These are phyloP conservation scores for Monopterus albus DNA, from an alignment of 2,113 vertebrate species.

Conservation along the genomic window DNA sequence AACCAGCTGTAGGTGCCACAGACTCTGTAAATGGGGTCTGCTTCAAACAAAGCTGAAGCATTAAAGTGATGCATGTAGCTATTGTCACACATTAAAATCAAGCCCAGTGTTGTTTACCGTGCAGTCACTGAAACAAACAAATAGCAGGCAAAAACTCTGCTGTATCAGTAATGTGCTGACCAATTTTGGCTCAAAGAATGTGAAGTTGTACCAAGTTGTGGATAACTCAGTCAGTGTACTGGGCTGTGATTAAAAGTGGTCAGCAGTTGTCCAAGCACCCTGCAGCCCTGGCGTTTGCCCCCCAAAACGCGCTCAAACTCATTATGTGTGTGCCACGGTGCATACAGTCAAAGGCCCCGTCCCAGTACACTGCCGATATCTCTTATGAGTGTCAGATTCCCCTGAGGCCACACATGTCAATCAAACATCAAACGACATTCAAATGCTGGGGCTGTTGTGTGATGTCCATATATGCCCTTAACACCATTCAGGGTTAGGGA, in stretches of 20 bases:
- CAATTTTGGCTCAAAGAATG: background rate
- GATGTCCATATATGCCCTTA: slow-evolving; percentile 15
- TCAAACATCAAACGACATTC: slow-evolving; percentile 19
- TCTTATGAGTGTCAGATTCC: background rate
- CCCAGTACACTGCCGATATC: slow-evolving; percentile 15
- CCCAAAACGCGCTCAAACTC: slow-evolving; percentile 26
- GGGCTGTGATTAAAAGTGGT: slow-evolving; percentile 14
- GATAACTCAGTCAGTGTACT: background rate
- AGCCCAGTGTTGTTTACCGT: background rate
- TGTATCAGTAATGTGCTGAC: background rate
- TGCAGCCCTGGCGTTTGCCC: no score
- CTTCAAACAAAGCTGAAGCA: slow-evolving; percentile 3
- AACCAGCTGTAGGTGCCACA: background rate
- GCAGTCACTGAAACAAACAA: background rate
- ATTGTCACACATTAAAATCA: slow-evolving; percentile 11
- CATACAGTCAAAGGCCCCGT: slow-evolving; percentile 17
- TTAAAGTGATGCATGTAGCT: slow-evolving; percentile 25
- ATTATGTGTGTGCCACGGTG: slow-evolving; percentile 16
- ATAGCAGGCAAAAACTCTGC: background rate
- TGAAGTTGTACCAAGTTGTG: background rate
- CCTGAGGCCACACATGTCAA: slow-evolving; percentile 9
- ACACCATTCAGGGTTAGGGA: background rate
- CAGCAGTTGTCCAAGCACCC: background rate
- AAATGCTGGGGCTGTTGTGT: background rate
- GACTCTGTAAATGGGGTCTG: slow-evolving; percentile 7